These are phyloP conservation scores for Leptinotarsa peninsularis DNA, from an alignment of 2,888 invertebrate genomes.

Conservation along the genomic window DNA sequence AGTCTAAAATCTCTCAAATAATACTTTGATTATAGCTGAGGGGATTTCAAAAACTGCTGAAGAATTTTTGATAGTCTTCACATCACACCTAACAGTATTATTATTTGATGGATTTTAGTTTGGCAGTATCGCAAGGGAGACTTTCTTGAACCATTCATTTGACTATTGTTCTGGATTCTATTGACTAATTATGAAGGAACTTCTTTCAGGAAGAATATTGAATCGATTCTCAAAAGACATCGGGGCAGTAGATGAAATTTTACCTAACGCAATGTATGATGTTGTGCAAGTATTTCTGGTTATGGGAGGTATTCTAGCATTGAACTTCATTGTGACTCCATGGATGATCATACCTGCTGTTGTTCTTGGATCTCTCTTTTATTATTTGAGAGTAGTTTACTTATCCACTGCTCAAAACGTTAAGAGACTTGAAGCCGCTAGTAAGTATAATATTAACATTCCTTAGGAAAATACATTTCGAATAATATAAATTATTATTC, in stretches of 20 bases:
- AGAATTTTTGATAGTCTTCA: no score
- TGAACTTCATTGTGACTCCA: slow-evolving; percentile 78
- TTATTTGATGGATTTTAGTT: no score
- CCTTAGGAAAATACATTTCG: not conserved
- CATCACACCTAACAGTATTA: no score
- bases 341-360: slow-evolving; percentile 74
- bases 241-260: slow-evolving; percentile 79
- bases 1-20: no score
- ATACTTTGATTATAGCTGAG: no score
- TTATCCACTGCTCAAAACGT: slow-evolving; percentile 78
- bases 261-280: slow-evolving; percentile 75
- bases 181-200: no score
- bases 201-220: slow-evolving; percentile 76
- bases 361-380: slow-evolving; percentile 74
- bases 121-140: no score
- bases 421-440: slow-evolving; percentile 72
- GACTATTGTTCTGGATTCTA: no score
- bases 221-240: slow-evolving; percentile 89
- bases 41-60: no score
- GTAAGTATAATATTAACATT: slow-evolving; percentile 57
- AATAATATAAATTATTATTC: not conserved
- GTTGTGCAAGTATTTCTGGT: slow-evolving; percentile 75
- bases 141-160: no score
- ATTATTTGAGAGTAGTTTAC: slow-evolving; percentile 74
- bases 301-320: slow-evolving; percentile 76